phyloP scores from a whole-genome alignment of 2,797 vertebrate species.

The Tapera naevia region DNA sequence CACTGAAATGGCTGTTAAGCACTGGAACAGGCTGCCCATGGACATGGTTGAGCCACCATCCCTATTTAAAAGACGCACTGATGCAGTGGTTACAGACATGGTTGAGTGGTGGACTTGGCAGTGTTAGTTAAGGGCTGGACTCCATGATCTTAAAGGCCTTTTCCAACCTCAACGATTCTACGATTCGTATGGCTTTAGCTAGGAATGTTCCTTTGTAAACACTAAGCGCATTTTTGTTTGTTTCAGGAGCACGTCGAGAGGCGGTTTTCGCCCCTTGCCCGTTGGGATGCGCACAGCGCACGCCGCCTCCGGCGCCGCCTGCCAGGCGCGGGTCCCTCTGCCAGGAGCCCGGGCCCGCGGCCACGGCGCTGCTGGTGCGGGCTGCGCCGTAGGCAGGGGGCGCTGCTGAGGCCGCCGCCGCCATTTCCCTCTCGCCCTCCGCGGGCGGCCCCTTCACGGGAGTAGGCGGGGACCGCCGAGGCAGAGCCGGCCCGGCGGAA shows the following conservation, averaged over 20 bases:
- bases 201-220: background rate
- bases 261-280: rapidly evolving
- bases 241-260: rapidly evolving
- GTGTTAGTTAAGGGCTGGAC: rapidly evolving
- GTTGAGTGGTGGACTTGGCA: background rate
- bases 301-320: rapidly evolving
- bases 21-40: background rate
- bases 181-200: rapidly evolving
- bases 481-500: background rate
- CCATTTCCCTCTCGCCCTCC: background rate
- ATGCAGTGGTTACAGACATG: rapidly evolving
- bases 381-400: background rate
- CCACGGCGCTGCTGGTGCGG: too few species aligned
- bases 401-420: background rate
- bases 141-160: background rate
- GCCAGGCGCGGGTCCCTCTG: background rate
- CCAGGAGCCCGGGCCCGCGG: too few species aligned
- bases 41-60: rapidly evolving
- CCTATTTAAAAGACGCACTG: background rate
- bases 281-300: rapidly evolving
- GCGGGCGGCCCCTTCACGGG: background rate
- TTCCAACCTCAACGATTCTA: background rate
- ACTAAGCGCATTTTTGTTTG: rapidly evolving
- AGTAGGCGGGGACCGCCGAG: background rate
- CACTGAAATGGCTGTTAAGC: background rate